Evolutionary conservation across 2,888 invertebrate species (phyloP).

Genomic region (Diaprepes abbreviatus): DNA sequence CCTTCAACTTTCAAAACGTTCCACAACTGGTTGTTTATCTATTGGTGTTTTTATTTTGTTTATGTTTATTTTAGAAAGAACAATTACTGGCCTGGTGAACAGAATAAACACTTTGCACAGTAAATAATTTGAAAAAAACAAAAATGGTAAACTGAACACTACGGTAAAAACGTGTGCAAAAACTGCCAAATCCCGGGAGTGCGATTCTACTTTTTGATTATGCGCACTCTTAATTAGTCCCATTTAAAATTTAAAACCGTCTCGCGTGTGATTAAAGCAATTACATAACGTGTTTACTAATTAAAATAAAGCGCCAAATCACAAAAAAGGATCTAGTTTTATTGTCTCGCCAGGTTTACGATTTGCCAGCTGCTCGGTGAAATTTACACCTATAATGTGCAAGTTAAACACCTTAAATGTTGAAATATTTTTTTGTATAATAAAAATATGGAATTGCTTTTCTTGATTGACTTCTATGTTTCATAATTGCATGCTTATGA

Average conservation of each 20-base stretch:
- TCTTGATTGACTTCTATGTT: too few relatives aligned
- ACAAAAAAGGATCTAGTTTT: slow-evolving; percentile 41
- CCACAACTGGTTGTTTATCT: too few relatives aligned
- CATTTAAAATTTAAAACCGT: slow-evolving; percentile 46
- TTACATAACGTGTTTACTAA: slow-evolving; percentile 49
- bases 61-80: too few relatives aligned
- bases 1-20: too few relatives aligned
- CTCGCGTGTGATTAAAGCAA: slow-evolving; percentile 46
- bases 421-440: too few relatives aligned
- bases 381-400: background rate
- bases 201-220: slow-evolving; percentile 45
- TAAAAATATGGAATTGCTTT: background rate
- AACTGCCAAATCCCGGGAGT: slow-evolving; percentile 26
- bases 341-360: slow-evolving; percentile 41
- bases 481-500: too few relatives aligned
- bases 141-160: too few relatives aligned
- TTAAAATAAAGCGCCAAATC: slow-evolving; percentile 47
- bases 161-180: slow-evolving; percentile 32
- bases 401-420: too few relatives aligned
- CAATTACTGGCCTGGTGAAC: too few relatives aligned
- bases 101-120: too few relatives aligned
- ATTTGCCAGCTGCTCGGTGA: slow-evolving; percentile 12
- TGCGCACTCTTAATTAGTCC: slow-evolving; percentile 46
- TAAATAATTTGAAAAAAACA: too few relatives aligned
- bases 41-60: too few relatives aligned